Evolutionary conservation across 2,797 vertebrate genomes (phyloP).

Genomic region (Cuniculus paca): DNA sequence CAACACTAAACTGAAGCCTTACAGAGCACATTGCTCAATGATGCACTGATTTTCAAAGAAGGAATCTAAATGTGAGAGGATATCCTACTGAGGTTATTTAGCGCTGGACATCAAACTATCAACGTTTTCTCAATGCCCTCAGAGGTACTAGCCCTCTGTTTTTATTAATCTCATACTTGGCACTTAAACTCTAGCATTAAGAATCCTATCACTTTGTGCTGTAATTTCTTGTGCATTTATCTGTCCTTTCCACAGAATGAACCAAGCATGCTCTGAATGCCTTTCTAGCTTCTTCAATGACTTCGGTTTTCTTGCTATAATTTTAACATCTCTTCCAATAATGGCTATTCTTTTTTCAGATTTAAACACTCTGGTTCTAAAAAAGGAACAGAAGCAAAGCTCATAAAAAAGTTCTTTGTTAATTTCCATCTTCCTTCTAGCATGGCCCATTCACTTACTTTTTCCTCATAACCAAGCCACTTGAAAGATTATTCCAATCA

Average conservation of each 20-base stretch:
- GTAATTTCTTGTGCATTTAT: background rate
- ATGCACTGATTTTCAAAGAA: background rate
- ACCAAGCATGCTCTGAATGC: background rate
- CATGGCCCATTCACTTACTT: background rate
- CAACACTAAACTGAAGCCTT: background rate
- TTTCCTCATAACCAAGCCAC: background rate
- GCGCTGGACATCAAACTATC: background rate
- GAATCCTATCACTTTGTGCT: background rate
- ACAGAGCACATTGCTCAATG: background rate
- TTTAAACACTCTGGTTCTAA: conserved; percentile 11
- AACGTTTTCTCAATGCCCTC: background rate
- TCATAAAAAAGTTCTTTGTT: background rate
- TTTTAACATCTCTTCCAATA: conserved; percentile 35
- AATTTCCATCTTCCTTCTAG: conserved; percentile 17
- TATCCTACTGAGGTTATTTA: background rate
- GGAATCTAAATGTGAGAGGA: background rate
- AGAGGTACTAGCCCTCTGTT: background rate
- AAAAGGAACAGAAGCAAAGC: background rate
- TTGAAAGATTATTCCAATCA: background rate
- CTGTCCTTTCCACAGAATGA: background rate
- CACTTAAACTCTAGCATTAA: conserved; percentile 19
- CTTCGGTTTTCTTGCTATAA: background rate
- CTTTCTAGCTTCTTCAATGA: background rate
- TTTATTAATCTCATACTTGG: background rate
- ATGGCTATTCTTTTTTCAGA: conserved; percentile 18